Conservation (phyloP, 2,113 vertebrate genomes). For the Caracal caracal region DNA sequence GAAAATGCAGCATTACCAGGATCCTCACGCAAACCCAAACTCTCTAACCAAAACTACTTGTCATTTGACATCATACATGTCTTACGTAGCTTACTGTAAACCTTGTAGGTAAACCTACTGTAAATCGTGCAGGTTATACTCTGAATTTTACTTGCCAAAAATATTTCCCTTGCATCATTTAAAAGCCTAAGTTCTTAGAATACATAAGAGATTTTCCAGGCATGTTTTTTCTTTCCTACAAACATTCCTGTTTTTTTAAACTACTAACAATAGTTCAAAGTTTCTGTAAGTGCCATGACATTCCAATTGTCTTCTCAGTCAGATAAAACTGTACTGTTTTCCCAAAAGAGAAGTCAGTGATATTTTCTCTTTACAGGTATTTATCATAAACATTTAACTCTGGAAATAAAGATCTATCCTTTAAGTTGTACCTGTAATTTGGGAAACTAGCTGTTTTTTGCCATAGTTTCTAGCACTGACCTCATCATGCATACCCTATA, state of each 20-base stretch:
- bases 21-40: background rate
- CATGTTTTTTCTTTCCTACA: constrained; percentile 15
- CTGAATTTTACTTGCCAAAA: constrained; percentile 61
- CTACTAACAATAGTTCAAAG: background rate
- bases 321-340: background rate
- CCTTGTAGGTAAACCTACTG: background rate
- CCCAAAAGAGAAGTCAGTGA: background rate
- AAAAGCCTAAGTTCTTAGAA: constrained; percentile 19
- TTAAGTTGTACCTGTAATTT: background rate
- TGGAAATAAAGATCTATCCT: background rate
- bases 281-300: background rate
- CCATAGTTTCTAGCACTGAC: background rate
- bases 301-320: background rate
- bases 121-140: background rate
- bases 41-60: background rate
- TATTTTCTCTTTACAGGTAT: background rate
- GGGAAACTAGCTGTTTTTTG: background rate
- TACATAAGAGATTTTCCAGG: background rate
- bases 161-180: constrained; percentile 30
- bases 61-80: constrained; percentile 5
- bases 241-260: background rate
- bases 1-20: background rate
- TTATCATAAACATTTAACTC: background rate
- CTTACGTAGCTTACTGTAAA: constrained; percentile 51
- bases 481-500: background rate